Evolutionary conservation across 2,113 vertebrate species (phyloP), one percentile per base, ranked within the genome.

Genomic region (Lepus americanus): DNA sequence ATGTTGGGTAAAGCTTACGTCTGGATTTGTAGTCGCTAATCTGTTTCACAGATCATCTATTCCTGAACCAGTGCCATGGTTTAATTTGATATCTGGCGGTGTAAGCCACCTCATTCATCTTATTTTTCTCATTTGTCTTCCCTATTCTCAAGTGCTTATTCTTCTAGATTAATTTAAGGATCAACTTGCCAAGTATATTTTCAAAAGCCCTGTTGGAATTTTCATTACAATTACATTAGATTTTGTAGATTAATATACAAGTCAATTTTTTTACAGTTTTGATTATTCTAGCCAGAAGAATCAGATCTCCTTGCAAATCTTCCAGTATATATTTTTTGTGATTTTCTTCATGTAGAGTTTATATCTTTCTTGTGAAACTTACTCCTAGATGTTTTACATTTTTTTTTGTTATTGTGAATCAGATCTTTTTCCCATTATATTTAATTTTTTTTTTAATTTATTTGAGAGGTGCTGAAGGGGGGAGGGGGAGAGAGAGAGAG

Each of bases 331-430:
- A 39, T 44, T 44, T 92, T 86, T 78, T 36, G 14, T 87, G 31
- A 36, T 51, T 87, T 44, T 88, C 39, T 88, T 94, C 44, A 77
- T 77, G 51, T 59, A 59, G 31, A 29, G 9, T 27, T 70, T 82
- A 74, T 74, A n/a, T 55, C 67, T 70, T 84, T 94, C 63, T 89
- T 89, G 29, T 67, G 8, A 66, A 88, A 82, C 10, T 89, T 82
- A 82, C 29, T 67, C 29, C 17, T 83, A 82, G 22, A 31, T 67
- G 8, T 87, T 79, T 79, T 70, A 22, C 44, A 7, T 44, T 44
- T 72, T 67, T 67, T 70, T 67, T 92, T 76, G 23, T 76, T 70
- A 70, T 61, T 87, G 36, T 87, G 25, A 63, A 31, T 64, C 66
- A 55, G 70, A 51, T 27, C 33, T 78, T 16, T 69, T 73, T 44